Evolutionary conservation across 2,888 invertebrate genomes (phyloP).

Genomic region (Platynereis dumerilii): DNA sequence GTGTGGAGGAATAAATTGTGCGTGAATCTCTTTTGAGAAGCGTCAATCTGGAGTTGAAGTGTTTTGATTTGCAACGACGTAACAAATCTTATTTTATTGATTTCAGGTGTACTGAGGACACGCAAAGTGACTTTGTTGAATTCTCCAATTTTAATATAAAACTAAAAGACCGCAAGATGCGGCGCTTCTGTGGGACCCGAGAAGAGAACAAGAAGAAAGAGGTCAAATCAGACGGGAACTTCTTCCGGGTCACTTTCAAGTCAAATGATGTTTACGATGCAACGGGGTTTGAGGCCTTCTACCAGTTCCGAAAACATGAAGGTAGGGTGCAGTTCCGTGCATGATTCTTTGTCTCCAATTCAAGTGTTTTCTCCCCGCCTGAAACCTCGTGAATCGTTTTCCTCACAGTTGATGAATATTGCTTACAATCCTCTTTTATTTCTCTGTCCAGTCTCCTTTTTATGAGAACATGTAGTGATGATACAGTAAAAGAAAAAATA

Average conservation of each 20-base stretch:
- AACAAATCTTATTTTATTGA: too few species aligned
- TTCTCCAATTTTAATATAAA: constrained; percentile 85
- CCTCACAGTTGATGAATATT: too few species aligned
- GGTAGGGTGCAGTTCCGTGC: constrained; percentile 18
- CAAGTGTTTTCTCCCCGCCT: too few species aligned
- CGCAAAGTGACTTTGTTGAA: constrained; percentile 94
- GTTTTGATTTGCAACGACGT: too few species aligned
- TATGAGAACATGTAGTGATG: too few species aligned
- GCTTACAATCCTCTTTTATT: too few species aligned
- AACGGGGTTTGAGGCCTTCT: constrained; percentile 91
- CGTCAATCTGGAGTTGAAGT: too few species aligned
- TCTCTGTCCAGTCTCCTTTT: too few species aligned
- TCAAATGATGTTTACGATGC: constrained; percentile 93
- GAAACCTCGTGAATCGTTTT: too few species aligned
- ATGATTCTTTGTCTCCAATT: not conserved
- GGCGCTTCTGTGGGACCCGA: constrained; percentile 79
- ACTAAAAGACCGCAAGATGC: constrained; percentile 86
- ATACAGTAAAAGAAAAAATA: too few species aligned
- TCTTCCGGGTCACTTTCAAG: constrained; percentile 92
- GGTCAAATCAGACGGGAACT: constrained; percentile 81
- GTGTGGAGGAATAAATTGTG: too few species aligned
- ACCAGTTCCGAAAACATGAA: constrained; percentile 73
- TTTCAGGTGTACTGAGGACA: constrained; percentile 84
- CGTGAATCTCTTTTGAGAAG: too few species aligned
- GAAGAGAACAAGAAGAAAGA: constrained; percentile 60